Evolutionary conservation across 2,113 vertebrate genomes (phyloP).

Genomic region (Corynorhinus townsendii): DNA sequence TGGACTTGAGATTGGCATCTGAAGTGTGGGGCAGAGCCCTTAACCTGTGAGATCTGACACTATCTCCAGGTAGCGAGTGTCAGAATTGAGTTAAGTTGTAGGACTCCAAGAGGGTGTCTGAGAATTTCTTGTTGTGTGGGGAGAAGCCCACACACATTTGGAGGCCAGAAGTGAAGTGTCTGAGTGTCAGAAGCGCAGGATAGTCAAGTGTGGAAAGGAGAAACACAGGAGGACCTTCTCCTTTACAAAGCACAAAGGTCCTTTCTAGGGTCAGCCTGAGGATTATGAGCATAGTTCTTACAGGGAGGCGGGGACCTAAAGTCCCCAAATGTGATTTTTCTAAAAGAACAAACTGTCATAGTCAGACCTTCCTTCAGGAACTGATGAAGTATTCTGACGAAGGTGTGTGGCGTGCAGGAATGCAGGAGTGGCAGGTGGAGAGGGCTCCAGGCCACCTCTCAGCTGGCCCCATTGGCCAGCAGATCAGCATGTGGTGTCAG

Average conservation of each 20-base stretch:
- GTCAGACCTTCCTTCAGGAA: neutral
- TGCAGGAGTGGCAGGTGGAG: neutral
- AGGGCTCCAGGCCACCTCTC: neutral
- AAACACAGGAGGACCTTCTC: neutral
- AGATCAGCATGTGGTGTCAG: neutral
- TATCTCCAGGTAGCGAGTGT: neutral
- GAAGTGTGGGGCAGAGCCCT: neutral
- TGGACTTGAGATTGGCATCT: neutral
- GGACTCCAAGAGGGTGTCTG: neutral
- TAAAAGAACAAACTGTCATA: neutral
- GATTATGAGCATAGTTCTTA: neutral
- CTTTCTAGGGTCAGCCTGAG: neutral
- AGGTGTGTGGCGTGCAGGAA: rapidly evolving
- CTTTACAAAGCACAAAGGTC: neutral
- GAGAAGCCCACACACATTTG: neutral
- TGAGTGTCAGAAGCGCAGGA: neutral
- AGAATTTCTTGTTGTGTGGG: neutral
- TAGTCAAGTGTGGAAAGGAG: neutral
- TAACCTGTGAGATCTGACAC: neutral
- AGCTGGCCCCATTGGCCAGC: too few species aligned
- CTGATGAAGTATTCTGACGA: rapidly evolving
- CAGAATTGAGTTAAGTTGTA: neutral
- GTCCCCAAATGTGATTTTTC: neutral
- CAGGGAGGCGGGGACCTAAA: neutral
- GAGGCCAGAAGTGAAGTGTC: neutral